phyloP scores from a whole-genome alignment of 1,140 invertebrate genomes.

The Ceratina calcarata region DNA sequence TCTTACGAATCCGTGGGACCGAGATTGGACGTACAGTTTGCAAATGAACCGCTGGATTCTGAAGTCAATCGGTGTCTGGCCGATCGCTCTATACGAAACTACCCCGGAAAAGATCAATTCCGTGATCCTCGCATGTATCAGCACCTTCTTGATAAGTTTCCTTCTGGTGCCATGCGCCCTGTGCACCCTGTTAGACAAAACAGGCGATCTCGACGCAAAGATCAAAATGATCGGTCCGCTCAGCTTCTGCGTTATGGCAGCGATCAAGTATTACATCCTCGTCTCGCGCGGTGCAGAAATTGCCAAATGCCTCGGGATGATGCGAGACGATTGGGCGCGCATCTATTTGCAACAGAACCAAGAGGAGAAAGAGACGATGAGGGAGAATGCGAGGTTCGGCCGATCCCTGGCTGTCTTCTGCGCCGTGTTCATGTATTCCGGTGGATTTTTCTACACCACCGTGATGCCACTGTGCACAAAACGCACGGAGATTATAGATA shows the following conservation, averaged over 20 bases:
- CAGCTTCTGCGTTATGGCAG: slow-evolving; percentile 53
- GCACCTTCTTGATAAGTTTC: slow-evolving; percentile 51
- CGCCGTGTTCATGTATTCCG: slow-evolving; percentile 69
- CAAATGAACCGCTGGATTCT: slow-evolving; percentile 58
- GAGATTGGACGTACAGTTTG: slow-evolving; percentile 50
- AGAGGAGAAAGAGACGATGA: slow-evolving; percentile 42
- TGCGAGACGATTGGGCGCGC: slow-evolving; percentile 48
- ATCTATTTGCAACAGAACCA: not conserved
- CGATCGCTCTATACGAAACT: slow-evolving; percentile 15
- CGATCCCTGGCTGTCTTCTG: slow-evolving; percentile 53
- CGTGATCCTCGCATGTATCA: slow-evolving; percentile 18
- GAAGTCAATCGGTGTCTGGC: slow-evolving; percentile 54
- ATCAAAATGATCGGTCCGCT: slow-evolving; percentile 56
- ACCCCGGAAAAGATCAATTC: slow-evolving; percentile 25
- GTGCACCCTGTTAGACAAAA: slow-evolving; percentile 36
- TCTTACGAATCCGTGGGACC: too few species aligned
- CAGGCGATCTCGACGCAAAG: slow-evolving; percentile 30
- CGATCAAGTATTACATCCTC: slow-evolving; percentile 51
- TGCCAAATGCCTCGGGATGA: slow-evolving; percentile 39
- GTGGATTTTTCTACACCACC: slow-evolving; percentile 70
- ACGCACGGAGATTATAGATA: slow-evolving; percentile 52
- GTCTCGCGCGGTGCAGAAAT: slow-evolving; percentile 27
- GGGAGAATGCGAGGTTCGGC: slow-evolving; percentile 48
- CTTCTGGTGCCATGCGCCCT: slow-evolving; percentile 47
- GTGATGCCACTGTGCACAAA: slow-evolving; percentile 67